These are phyloP conservation scores for Cochlearius cochlearius DNA, from an alignment of 2,113 vertebrate species.

Conservation along the genomic window DNA sequence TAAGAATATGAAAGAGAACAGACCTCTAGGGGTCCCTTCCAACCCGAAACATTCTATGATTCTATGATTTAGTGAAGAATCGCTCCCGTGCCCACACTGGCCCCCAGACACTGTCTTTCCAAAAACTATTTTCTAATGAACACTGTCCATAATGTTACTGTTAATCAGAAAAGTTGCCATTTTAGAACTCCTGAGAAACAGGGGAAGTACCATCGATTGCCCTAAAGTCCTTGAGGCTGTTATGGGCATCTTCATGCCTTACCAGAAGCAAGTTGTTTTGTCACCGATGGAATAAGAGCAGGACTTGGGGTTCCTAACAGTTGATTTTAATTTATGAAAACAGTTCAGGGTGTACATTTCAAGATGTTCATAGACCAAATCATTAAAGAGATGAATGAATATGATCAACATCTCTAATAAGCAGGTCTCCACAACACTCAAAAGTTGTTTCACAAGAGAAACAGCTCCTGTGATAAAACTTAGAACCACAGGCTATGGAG, in stretches of 20 bases:
- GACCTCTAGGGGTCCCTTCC: too few relatives aligned
- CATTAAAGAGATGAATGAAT: not conserved
- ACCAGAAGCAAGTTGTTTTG: not conserved
- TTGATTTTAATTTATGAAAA: not conserved
- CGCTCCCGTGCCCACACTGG: not conserved
- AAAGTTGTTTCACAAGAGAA: not conserved
- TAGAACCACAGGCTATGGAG: not conserved
- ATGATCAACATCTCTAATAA: not conserved
- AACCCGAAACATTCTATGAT: too few relatives aligned
- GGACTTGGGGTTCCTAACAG: not conserved
- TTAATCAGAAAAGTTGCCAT: not conserved
- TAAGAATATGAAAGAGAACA: not conserved
- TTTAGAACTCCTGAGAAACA: not conserved
- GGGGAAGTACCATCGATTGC: rapidly evolving
- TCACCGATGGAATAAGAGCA: not conserved
- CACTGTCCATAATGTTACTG: not conserved
- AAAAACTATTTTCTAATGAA: not conserved
- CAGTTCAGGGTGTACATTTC: not conserved
- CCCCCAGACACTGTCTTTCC: not conserved
- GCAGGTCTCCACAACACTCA: not conserved
- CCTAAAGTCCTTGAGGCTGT: not conserved
- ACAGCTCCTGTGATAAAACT: not conserved
- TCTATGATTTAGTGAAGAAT: not conserved
- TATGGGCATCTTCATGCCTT: not conserved
- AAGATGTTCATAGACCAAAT: not conserved